Evolutionary conservation across 2,888 invertebrate genomes (phyloP).

Genomic region (Ametastegia equiseti): DNA sequence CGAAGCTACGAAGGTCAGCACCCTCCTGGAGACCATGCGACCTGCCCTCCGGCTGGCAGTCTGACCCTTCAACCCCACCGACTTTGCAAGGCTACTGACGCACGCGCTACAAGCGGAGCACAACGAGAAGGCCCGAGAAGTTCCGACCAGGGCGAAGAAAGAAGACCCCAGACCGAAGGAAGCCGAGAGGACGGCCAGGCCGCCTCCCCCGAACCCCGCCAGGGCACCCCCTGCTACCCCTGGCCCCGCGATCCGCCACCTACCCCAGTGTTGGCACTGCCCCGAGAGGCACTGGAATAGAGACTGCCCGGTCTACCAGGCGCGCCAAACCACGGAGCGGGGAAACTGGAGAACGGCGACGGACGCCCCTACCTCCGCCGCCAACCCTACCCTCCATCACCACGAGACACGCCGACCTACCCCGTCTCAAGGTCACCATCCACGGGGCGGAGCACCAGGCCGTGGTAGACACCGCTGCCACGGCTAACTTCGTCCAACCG

Average conservation of each 20-base stretch:
- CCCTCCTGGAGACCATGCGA: too few species aligned
- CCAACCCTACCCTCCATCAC: background rate
- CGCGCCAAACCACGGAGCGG: background rate
- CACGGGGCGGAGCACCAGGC: conserved; percentile 12
- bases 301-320: conserved; percentile 1
- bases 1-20: too few species aligned
- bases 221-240: background rate
- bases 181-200: too few species aligned
- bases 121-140: too few species aligned
- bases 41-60: too few species aligned
- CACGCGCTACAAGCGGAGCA: too few species aligned
- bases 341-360: conserved; percentile 31
- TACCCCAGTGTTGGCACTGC: conserved; percentile 22
- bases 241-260: background rate
- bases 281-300: background rate
- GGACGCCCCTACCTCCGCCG: background rate
- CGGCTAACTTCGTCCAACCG: conserved; percentile 55
- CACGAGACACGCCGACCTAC: background rate
- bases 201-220: too few species aligned
- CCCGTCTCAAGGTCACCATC: background rate
- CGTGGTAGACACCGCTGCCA: conserved; percentile 49
- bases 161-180: too few species aligned
- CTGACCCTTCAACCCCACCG: too few species aligned
- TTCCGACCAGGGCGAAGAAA: too few species aligned
- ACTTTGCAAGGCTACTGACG: too few species aligned